phyloP scores from a whole-genome alignment of 2,888 invertebrate genomes.

The Tenthredo notha region DNA sequence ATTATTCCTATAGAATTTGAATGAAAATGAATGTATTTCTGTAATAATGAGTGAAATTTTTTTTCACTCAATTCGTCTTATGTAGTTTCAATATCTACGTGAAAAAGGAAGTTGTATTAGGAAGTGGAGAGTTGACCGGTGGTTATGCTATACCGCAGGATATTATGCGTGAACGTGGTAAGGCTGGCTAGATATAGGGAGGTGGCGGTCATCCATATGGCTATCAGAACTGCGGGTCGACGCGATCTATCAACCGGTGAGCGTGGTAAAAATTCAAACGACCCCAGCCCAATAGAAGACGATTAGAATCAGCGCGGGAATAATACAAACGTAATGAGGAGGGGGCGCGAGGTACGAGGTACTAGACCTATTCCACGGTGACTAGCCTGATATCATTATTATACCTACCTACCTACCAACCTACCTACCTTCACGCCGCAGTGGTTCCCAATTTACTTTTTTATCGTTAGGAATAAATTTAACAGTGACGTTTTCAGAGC shows the following conservation, averaged over 20 bases:
- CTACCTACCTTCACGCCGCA: conserved; percentile 66
- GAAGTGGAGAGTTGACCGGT: conserved; percentile 27
- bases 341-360: conserved; percentile 30
- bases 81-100: neutral
- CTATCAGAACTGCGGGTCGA: conserved; percentile 48
- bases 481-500: conserved; percentile 49
- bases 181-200: neutral
- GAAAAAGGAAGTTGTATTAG: neutral
- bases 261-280: conserved; percentile 57
- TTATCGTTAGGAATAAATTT: conserved; percentile 62
- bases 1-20: neutral
- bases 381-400: conserved; percentile 63
- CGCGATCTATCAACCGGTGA: conserved; percentile 56
- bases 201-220: conserved; percentile 55
- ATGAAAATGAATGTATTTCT: neutral
- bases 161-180: conserved; percentile 47
- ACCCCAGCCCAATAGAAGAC: conserved; percentile 53
- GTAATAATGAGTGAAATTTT: neutral
- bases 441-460: conserved; percentile 59
- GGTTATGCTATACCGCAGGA: conserved; percentile 3
- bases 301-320: conserved; percentile 56
- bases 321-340: conserved; percentile 57
- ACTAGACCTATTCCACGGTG: conserved; percentile 45
- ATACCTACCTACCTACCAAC: conserved; percentile 52
- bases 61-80: neutral